A percentile compares a stretch with the other conserved stretches of the same genome.
phyloP scores from a whole-genome alignment of 2,888 invertebrate species.

The Monochamus alternatus region DNA sequence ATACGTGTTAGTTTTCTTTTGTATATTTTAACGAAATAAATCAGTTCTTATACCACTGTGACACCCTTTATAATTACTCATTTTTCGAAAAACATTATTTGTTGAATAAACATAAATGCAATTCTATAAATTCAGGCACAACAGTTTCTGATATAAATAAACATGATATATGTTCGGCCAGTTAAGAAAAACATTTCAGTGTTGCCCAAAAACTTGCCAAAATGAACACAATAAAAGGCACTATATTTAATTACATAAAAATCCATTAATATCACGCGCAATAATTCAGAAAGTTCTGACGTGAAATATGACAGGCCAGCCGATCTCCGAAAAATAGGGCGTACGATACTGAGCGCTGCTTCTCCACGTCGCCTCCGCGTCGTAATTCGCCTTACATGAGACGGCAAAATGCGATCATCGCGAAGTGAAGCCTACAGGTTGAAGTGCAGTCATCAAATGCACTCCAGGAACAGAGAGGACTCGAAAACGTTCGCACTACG shows the following conservation, averaged over 20 bases:
- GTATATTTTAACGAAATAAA: too few species aligned
- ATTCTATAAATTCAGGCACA: too few species aligned
- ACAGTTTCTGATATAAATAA: too few species aligned
- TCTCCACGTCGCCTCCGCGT: not conserved
- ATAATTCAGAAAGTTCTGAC: slow-evolving; percentile 9
- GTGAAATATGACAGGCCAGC: slow-evolving; percentile 4
- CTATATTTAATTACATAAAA: slow-evolving; percentile 12
- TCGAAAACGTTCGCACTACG: slow-evolving; percentile 43
- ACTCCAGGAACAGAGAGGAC: slow-evolving; percentile 36
- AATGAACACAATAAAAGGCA: slow-evolving; percentile 4
- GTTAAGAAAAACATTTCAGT: not conserved
- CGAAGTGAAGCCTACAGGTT: slow-evolving; percentile 34
- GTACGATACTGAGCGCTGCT: not conserved
- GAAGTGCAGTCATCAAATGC: slow-evolving; percentile 35
- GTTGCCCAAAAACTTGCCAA: not conserved
- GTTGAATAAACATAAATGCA: too few species aligned
- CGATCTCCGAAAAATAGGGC: not conserved
- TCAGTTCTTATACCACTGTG: too few species aligned
- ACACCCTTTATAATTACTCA: too few species aligned
- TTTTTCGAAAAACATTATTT: too few species aligned
- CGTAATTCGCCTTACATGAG: slow-evolving; percentile 25
- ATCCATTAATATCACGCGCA: slow-evolving; percentile 5
- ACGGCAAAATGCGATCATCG: slow-evolving; percentile 18
- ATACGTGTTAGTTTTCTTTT: too few species aligned
- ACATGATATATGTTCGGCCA: not conserved